These are phyloP conservation scores for Pteropus rufus DNA, from an alignment of 2,797 vertebrate genomes.

Conservation along the genomic window DNA sequence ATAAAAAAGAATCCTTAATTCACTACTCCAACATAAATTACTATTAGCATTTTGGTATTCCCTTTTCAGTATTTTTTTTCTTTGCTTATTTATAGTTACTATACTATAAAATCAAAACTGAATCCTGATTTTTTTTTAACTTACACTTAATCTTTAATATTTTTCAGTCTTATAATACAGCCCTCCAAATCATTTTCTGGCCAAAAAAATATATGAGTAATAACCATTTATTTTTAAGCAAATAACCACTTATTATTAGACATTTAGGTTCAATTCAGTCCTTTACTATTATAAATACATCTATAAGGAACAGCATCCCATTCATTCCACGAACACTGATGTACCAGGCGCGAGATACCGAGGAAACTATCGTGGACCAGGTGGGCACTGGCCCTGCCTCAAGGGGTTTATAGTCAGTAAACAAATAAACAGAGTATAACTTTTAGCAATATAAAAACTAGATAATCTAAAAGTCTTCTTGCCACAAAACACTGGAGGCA, in stretches of 20 bases:
- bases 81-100: slow-evolving; percentile 23
- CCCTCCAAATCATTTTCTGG: slow-evolving; percentile 20
- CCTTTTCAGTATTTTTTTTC: background rate
- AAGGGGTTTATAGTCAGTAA: background rate
- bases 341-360: background rate
- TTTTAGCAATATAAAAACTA: background rate
- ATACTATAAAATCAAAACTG: slow-evolving; percentile 29
- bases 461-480: background rate
- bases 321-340: background rate
- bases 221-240: slow-evolving; percentile 3
- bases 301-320: background rate
- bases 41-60: background rate
- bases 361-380: background rate
- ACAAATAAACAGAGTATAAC: background rate
- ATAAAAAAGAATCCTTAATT: background rate
- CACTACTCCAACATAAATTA: background rate
- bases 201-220: background rate
- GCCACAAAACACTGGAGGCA: background rate
- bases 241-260: background rate
- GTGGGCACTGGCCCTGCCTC: background rate
- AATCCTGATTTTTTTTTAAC: slow-evolving; percentile 25
- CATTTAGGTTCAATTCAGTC: slow-evolving; percentile 6
- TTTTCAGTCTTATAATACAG: slow-evolving; percentile 2
- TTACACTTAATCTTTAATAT: slow-evolving; percentile 17
- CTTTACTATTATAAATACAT: slow-evolving; percentile 25